A percentile compares a stretch with the other conserved stretches of the same genome.
These are phyloP conservation scores for Drosophila kanekoi DNA, from an alignment of 2,888 invertebrate species.

Conservation along the genomic window DNA sequence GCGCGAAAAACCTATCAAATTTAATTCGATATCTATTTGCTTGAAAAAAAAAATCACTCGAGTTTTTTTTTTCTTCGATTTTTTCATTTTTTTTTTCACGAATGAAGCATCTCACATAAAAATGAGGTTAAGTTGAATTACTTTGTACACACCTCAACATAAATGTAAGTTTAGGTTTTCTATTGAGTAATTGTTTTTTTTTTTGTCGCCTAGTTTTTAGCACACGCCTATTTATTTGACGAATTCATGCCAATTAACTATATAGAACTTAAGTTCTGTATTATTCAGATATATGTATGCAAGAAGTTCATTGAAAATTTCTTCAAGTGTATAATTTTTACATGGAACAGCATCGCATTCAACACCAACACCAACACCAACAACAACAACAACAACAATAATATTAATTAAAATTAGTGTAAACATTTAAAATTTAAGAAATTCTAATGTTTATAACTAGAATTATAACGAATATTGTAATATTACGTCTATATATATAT, in stretches of 20 bases:
- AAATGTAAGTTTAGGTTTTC: slow-evolving; percentile 36
- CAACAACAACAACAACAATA: slow-evolving; percentile 10
- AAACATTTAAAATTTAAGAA: slow-evolving; percentile 43
- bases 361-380: slow-evolving; percentile 16
- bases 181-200: slow-evolving; percentile 11
- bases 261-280: background rate
- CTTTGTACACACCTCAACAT: slow-evolving; percentile 46
- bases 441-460: slow-evolving; percentile 42
- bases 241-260: slow-evolving; percentile 37
- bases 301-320: slow-evolving; percentile 65
- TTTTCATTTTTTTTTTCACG: slow-evolving; percentile 44
- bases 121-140: slow-evolving; percentile 27
- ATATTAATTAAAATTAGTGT: slow-evolving; percentile 28
- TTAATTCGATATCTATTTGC: slow-evolving; percentile 1
- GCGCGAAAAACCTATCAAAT: slow-evolving; percentile 3
- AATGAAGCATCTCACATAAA: slow-evolving; percentile 66
- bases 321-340: slow-evolving; percentile 61
- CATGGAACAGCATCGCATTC: slow-evolving; percentile 54
- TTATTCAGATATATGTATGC: slow-evolving; percentile 12
- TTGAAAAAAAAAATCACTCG: slow-evolving; percentile 37
- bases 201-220: slow-evolving; percentile 24
- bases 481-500: background rate
- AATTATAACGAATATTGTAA: slow-evolving; percentile 39
- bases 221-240: slow-evolving; percentile 58
- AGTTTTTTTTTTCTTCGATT: slow-evolving; percentile 27